A percentile compares a stretch with the other conserved stretches of the same genome.
These are phyloP conservation scores for Drosophila borealis DNA, from an alignment of 2,888 invertebrate genomes.

Conservation along the genomic window DNA sequence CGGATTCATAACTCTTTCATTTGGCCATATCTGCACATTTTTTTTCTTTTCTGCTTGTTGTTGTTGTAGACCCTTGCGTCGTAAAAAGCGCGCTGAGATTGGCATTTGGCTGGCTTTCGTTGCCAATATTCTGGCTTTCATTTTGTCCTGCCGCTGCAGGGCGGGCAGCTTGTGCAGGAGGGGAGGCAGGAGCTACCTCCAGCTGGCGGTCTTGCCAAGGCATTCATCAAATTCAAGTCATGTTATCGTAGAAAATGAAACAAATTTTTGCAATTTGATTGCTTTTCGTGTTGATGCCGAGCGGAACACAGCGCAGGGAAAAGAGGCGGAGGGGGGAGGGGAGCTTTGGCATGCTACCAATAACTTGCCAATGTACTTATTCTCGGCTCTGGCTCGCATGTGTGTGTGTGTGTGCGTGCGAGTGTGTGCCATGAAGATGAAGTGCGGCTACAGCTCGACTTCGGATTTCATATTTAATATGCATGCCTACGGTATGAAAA, in stretches of 20 bases:
- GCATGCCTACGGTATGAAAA: slow-evolving; percentile 63
- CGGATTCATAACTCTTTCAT: slow-evolving; percentile 81
- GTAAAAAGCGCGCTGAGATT: slow-evolving; percentile 74
- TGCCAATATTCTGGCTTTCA: slow-evolving; percentile 70
- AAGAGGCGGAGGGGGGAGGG: not conserved
- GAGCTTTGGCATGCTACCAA: slow-evolving; percentile 25
- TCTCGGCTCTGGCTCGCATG: slow-evolving; percentile 1
- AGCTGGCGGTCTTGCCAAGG: slow-evolving; percentile 61
- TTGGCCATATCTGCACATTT: slow-evolving; percentile 75
- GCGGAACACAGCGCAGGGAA: slow-evolving; percentile 14
- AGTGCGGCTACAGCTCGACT: slow-evolving; percentile 40
- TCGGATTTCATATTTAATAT: slow-evolving; percentile 66
- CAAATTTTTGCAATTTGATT: slow-evolving; percentile 80
- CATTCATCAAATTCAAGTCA: slow-evolving; percentile 80
- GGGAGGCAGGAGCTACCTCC: not conserved
- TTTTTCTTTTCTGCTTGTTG: slow-evolving; percentile 26
- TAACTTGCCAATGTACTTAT: slow-evolving; percentile 57
- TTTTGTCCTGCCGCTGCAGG: slow-evolving; percentile 26
- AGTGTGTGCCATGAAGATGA: slow-evolving; percentile 40
- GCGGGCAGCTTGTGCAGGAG: slow-evolving; percentile 13
- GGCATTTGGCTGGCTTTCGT: slow-evolving; percentile 75
- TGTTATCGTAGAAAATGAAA: slow-evolving; percentile 80
- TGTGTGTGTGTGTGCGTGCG: slow-evolving; percentile 11
- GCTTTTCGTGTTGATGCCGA: slow-evolving; percentile 75
- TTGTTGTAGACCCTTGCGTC: slow-evolving; percentile 32